A percentile compares a stretch with the other conserved stretches of the same genome.
Evolutionary conservation across 2,113 vertebrate genomes (phyloP).

Genomic region (Capreolus pygargus): DNA sequence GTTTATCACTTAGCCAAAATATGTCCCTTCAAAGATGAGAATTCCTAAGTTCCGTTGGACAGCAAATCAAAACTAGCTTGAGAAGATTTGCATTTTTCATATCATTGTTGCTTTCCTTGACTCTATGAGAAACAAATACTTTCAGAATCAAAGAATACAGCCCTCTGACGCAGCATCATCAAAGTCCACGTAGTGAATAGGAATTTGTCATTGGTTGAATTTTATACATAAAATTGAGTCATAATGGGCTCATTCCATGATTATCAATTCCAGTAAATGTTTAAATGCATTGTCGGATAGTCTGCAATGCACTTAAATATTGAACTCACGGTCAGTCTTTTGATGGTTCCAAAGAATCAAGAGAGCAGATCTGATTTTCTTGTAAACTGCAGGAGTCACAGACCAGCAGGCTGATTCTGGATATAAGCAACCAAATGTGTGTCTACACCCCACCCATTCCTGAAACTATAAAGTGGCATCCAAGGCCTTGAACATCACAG

Average conservation of each 20-base stretch:
- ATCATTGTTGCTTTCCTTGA: not conserved
- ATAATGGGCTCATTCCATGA: not conserved
- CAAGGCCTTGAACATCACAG: not conserved
- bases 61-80: slow-evolving; percentile 2
- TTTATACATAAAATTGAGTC: slow-evolving; percentile 22
- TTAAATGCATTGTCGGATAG: not conserved
- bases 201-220: slow-evolving; percentile 1
- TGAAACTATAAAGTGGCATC: not conserved
- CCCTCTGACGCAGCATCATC: not conserved
- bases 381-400: not conserved
- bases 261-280: not conserved
- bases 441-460: not conserved
- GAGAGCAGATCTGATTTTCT: not conserved
- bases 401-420: not conserved
- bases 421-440: not conserved
- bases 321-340: not conserved
- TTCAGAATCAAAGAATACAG: not conserved
- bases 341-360: not conserved
- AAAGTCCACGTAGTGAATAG: slow-evolving; percentile 25
- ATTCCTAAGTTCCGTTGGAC: not conserved
- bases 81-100: not conserved
- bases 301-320: not conserved
- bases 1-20: slow-evolving; percentile 21
- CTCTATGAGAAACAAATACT: not conserved
- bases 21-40: slow-evolving; percentile 22